A percentile compares a stretch with the other conserved stretches of the same genome.
These are phyloP conservation scores for Pelmatolapia mariae DNA, from an alignment of 2,113 vertebrate genomes.

Conservation along the genomic window DNA sequence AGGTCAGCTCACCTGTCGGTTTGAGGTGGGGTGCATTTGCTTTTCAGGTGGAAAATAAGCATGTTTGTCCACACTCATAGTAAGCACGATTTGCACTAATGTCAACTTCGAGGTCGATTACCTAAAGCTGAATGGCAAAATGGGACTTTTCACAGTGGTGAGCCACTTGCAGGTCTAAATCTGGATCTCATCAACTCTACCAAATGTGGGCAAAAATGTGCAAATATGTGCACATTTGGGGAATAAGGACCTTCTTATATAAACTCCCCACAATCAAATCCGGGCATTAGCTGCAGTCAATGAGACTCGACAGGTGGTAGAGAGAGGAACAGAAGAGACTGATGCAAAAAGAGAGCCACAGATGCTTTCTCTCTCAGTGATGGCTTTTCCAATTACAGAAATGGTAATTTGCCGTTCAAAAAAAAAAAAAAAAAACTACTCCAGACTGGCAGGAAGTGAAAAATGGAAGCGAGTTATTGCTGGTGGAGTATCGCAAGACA, in stretches of 20 bases:
- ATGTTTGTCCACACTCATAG: neutral
- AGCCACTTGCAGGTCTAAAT: slow-evolving; percentile 7
- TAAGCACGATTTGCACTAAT: slow-evolving; percentile 26
- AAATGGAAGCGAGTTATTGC: slow-evolving; percentile 27
- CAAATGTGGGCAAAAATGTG: neutral
- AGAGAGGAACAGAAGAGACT: slow-evolving; percentile 4
- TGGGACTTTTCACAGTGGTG: slow-evolving; percentile 28
- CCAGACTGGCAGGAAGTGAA: slow-evolving; percentile 36
- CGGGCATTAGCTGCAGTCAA: slow-evolving; percentile 36
- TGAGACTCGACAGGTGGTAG: slow-evolving; percentile 38
- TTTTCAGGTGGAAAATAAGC: slow-evolving; percentile 30
- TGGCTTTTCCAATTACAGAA: slow-evolving; percentile 61
- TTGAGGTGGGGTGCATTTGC: slow-evolving; percentile 9
- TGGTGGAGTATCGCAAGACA: slow-evolving; percentile 13
- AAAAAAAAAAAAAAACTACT: slow-evolving; percentile 3
- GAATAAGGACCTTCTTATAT: neutral
- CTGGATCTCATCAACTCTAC: slow-evolving; percentile 3
- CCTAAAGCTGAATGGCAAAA: slow-evolving; percentile 19
- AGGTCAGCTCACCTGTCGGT: slow-evolving; percentile 59
- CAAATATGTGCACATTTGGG: neutral
- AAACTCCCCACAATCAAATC: slow-evolving; percentile 36
- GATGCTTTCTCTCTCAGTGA: slow-evolving; percentile 46
- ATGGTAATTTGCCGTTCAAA: slow-evolving; percentile 46
- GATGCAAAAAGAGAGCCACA: slow-evolving; percentile 33
- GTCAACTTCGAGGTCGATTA: slow-evolving; percentile 36